Evolutionary conservation across 2,888 invertebrate genomes (phyloP).

Genomic region (Automeris io): DNA sequence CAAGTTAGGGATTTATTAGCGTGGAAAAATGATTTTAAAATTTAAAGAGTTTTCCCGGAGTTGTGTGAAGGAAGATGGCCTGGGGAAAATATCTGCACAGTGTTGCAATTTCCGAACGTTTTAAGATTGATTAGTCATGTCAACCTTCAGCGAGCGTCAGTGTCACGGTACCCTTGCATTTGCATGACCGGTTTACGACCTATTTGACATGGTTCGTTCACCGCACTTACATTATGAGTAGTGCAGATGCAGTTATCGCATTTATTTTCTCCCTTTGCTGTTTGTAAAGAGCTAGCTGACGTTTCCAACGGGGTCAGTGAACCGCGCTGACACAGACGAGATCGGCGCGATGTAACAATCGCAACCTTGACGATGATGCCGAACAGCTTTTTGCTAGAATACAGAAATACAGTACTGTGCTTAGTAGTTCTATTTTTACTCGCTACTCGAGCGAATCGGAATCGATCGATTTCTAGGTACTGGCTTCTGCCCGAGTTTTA

Average conservation of each 20-base stretch:
- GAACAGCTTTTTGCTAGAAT: slow-evolving; percentile 13
- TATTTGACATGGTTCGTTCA: slow-evolving; percentile 59
- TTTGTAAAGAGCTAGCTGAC: slow-evolving; percentile 69
- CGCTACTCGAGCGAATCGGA: slow-evolving; percentile 13
- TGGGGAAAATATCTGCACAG: too few relatives aligned
- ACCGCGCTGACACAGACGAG: slow-evolving; percentile 45
- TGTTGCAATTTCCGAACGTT: slow-evolving; percentile 16
- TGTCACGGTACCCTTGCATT: slow-evolving; percentile 45
- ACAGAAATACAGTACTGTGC: slow-evolving; percentile 11
- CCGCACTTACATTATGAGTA: slow-evolving; percentile 45
- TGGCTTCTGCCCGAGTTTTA: too few relatives aligned
- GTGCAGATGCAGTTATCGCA: slow-evolving; percentile 62
- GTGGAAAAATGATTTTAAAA: too few relatives aligned
- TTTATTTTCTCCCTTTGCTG: slow-evolving; percentile 71
- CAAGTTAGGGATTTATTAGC: too few relatives aligned
- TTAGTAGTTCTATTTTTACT: slow-evolving; percentile 11
- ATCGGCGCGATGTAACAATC: slow-evolving; percentile 46
- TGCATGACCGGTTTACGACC: slow-evolving; percentile 50
- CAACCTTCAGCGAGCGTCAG: slow-evolving; percentile 40
- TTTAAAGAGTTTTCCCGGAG: too few relatives aligned
- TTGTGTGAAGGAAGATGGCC: too few relatives aligned
- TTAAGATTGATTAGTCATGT: slow-evolving; percentile 28
- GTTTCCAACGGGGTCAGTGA: slow-evolving; percentile 57
- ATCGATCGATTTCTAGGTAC: too few relatives aligned
- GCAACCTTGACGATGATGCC: slow-evolving; percentile 41